These are phyloP conservation scores for Metalampra italica DNA, from an alignment of 2,888 invertebrate genomes.

Conservation along the genomic window DNA sequence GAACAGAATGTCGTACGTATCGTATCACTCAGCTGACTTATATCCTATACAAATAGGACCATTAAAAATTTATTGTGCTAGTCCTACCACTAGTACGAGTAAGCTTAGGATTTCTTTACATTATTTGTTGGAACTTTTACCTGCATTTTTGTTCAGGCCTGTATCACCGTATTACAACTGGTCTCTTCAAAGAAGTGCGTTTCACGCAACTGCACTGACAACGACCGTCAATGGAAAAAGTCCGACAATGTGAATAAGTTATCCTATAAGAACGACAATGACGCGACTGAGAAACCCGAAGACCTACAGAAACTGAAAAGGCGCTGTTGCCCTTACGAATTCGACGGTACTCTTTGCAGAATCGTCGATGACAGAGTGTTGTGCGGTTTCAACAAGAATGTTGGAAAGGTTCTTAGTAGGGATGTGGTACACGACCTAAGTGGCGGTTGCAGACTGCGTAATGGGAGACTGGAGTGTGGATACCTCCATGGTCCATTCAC, in stretches of 20 bases:
- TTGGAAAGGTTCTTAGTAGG: conserved; percentile 28
- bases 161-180: background rate
- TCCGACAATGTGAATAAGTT: background rate
- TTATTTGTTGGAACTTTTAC: too few relatives aligned
- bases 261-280: background rate
- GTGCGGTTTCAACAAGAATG: conserved; percentile 55
- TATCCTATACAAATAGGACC: too few relatives aligned
- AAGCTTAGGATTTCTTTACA: too few relatives aligned
- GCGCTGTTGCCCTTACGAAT: conserved; percentile 57
- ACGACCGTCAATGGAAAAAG: background rate
- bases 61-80: too few relatives aligned
- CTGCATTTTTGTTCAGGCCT: background rate
- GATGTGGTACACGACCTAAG: conserved; percentile 23
- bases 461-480: conserved; percentile 58
- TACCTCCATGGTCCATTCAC: conserved; percentile 44
- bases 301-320: conserved; percentile 19
- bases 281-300: background rate
- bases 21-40: too few relatives aligned
- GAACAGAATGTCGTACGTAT: too few relatives aligned
- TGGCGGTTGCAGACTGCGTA: conserved; percentile 49
- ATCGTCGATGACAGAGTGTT: conserved; percentile 47
- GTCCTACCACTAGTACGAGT: too few relatives aligned
- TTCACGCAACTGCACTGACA: background rate
- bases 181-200: background rate
- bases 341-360: conserved; percentile 44